Evolutionary conservation across 2,888 invertebrate species (phyloP).

Genomic region (Hyles lineata): DNA sequence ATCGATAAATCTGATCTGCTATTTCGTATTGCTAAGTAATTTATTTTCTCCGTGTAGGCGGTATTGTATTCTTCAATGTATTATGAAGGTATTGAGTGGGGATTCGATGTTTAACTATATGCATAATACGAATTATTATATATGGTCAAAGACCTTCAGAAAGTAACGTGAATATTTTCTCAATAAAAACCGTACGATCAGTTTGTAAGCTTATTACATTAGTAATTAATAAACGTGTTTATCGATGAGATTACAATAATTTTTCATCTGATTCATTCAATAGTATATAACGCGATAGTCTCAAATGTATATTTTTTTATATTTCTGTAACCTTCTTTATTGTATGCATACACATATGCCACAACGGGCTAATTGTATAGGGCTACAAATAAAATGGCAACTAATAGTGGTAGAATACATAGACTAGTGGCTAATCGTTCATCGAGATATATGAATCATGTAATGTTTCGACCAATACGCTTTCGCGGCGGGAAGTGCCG

Average conservation of each 20-base stretch:
- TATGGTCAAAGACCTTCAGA: slow-evolving; percentile 14
- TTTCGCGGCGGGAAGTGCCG: slow-evolving; percentile 53
- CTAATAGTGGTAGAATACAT: slow-evolving; percentile 62
- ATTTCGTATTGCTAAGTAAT: slow-evolving; percentile 13
- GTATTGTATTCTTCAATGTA: slow-evolving; percentile 3
- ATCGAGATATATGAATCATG: slow-evolving; percentile 36
- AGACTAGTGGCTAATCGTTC: slow-evolving; percentile 43
- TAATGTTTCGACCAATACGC: slow-evolving; percentile 62
- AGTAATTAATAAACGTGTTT: neutral
- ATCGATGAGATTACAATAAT: neutral
- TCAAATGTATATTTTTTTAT: slow-evolving; percentile 18
- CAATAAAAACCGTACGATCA: neutral
- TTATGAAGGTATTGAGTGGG: neutral
- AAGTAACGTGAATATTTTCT: slow-evolving; percentile 11
- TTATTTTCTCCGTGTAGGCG: slow-evolving; percentile 15
- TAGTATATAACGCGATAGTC: neutral
- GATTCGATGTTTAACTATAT: slow-evolving; percentile 10
- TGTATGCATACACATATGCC: slow-evolving; percentile 35
- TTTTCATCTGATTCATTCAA: slow-evolving; percentile 6
- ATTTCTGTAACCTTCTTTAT: slow-evolving; percentile 39
- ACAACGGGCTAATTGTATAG: slow-evolving; percentile 54
- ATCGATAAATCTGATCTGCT: slow-evolving; percentile 12
- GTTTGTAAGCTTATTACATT: neutral
- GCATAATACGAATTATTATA: slow-evolving; percentile 26
- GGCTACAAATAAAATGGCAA: slow-evolving; percentile 53